Conservation (phyloP, 2,113 vertebrate species). For the Lates calcarifer region DNA sequence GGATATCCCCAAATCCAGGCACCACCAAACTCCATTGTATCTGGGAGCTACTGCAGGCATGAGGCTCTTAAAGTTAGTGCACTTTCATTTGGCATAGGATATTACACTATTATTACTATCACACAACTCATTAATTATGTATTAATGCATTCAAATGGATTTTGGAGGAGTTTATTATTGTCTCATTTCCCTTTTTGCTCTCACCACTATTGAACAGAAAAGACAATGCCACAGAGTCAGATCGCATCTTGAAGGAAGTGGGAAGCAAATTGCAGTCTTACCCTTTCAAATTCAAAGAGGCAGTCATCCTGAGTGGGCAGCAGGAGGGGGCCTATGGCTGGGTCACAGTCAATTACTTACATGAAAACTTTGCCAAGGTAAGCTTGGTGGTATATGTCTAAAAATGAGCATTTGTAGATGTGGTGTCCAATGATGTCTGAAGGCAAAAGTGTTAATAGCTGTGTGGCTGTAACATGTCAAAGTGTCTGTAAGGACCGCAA, state of each 20-base stretch:
- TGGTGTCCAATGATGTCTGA: too few relatives aligned
- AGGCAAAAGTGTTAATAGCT: too few relatives aligned
- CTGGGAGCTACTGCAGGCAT: conserved; percentile 91
- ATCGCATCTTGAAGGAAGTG: conserved; percentile 81
- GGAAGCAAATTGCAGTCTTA: conserved; percentile 82
- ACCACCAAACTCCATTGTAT: conserved; percentile 80
- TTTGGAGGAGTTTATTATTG: neutral
- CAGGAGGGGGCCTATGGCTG: conserved; percentile 89
- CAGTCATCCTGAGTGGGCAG: conserved; percentile 86
- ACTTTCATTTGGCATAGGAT: neutral
- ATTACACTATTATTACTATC: neutral
- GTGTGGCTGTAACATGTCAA: neutral
- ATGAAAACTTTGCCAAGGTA: conserved; percentile 89
- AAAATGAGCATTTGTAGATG: too few relatives aligned
- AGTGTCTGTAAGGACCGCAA: too few relatives aligned
- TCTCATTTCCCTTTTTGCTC: neutral
- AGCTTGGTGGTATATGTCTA: neutral
- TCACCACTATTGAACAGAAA: conserved; percentile 75
- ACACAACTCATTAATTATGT: neutral
- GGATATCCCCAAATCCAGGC: conserved; percentile 80
- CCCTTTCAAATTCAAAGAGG: conserved; percentile 85
- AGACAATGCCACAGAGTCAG: conserved; percentile 61
- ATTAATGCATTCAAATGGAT: neutral
- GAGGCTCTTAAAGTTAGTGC: conserved; percentile 88
- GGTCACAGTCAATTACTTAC: conserved; percentile 91